phyloP scores from a whole-genome alignment of 1,140 invertebrate genomes.

The Lordiphosa collinella region DNA sequence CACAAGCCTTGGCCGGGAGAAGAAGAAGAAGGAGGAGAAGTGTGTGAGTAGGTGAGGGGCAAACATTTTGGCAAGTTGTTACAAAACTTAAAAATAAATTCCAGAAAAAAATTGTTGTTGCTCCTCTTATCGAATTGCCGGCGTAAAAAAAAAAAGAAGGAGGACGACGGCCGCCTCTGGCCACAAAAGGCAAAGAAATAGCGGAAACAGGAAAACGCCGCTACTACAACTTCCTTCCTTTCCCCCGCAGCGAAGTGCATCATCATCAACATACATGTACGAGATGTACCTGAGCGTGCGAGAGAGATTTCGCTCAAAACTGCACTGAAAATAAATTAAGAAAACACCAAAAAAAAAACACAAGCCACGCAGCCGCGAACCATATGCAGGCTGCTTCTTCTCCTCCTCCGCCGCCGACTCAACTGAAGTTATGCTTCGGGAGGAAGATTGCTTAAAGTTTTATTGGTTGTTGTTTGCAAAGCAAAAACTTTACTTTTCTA shows the following conservation, averaged over 20 bases:
- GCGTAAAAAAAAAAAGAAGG: no score
- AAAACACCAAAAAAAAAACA: neutral
- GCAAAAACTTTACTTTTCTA: slow-evolving; percentile 73
- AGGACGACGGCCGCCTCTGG: neutral
- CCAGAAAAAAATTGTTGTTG: slow-evolving; percentile 2
- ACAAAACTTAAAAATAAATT: slow-evolving; percentile 6
- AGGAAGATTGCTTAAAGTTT: slow-evolving; percentile 76
- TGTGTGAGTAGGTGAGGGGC: neutral
- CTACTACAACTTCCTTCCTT: slow-evolving; percentile 9
- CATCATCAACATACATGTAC: neutral
- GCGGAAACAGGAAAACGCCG: slow-evolving; percentile 18
- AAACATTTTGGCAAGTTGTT: slow-evolving; percentile 14
- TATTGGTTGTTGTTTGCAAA: slow-evolving; percentile 77
- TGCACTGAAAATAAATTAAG: no score
- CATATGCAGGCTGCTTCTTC: neutral
- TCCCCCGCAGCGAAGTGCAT: no score
- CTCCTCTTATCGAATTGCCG: slow-evolving; percentile 10
- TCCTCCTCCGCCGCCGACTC: no score
- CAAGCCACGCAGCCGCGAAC: slow-evolving; percentile 1
- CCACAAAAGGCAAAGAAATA: slow-evolving; percentile 2
- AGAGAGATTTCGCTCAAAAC: neutral
- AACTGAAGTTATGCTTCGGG: slow-evolving; percentile 2
- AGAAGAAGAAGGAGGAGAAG: neutral
- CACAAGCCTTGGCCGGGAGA: neutral
- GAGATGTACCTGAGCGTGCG: neutral